These are phyloP conservation scores for Choloepus didactylus DNA, from an alignment of 2,797 vertebrate species.

Conservation along the genomic window DNA sequence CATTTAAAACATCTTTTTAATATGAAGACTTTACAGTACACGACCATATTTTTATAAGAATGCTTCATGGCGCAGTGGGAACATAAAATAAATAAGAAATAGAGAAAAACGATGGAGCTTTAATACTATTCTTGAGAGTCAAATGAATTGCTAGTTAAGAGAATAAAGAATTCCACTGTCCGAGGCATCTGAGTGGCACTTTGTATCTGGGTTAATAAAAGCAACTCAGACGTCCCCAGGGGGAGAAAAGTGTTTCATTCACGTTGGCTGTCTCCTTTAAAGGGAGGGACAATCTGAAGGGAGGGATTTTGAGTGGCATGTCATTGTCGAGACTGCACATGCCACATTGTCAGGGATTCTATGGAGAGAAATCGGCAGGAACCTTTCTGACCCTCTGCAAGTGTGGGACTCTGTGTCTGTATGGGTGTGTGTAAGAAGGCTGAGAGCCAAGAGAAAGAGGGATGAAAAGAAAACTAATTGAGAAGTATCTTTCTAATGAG, in stretches of 20 bases:
- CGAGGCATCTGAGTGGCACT: constrained; percentile 76
- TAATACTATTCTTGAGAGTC: constrained; percentile 81
- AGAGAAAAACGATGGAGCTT: constrained; percentile 79
- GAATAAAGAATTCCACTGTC: constrained; percentile 80
- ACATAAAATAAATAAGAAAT: constrained; percentile 84
- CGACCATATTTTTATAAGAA: constrained; percentile 84
- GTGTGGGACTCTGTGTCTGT: constrained; percentile 11
- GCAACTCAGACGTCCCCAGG: constrained; percentile 78
- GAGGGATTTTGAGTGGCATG: constrained; percentile 84
- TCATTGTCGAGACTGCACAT: constrained; percentile 83
- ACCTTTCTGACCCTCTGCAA: constrained; percentile 81
- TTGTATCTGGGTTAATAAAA: constrained; percentile 83
- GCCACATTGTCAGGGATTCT: constrained; percentile 83
- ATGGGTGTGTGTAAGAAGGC: not conserved
- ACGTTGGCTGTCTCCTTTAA: constrained; percentile 83
- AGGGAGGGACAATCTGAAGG: constrained; percentile 79
- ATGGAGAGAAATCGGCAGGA: constrained; percentile 79
- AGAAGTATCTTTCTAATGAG: constrained; percentile 81
- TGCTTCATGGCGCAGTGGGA: constrained; percentile 74
- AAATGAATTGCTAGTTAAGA: constrained; percentile 75
- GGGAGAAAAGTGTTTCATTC: constrained; percentile 75
- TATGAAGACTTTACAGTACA: constrained; percentile 84
- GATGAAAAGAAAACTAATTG: constrained; percentile 79
- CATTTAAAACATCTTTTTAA: constrained; percentile 87
- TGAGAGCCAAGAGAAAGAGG: constrained; percentile 73